Base-by-base conservation (phyloP, 2,113 vertebrate genomes). In the Scatophagus argus region DNA sequence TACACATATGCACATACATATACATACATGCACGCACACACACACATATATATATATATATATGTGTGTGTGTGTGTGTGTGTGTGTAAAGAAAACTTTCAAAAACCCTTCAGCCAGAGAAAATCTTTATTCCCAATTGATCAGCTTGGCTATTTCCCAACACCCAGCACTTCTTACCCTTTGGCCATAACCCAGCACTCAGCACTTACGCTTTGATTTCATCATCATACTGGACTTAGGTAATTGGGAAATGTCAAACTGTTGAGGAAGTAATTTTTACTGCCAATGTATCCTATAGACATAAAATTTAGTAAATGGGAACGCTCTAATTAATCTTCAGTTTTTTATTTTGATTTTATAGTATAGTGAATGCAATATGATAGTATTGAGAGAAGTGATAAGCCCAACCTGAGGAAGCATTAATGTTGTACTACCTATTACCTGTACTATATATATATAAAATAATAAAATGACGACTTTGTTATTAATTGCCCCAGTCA, bases 191-290 rank as follows among this genome's bases (percentile, higher is more conserved):
- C 27, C 43, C 56, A 67, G 59, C 44, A 39, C 16, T 43, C 43
- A 49, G 36, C 49, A 72, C 66, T 81, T 89, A 82, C 92, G 83
- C 82, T 91, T 85, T 68, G 78, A 90, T 94, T 94, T 92, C 89
- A 93, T 94, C 93, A 93, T 87, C 63, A 69, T 44, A 25, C 41
- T 70, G 63, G 68, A 89, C 38, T 80, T 86, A 38, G 31, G 65
- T 79, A 69, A 85, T 74, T 73, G 67, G 72, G 51, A 61, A 82
- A 66, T 78, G 38, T 81, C 36, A 62, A 74, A 68, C 65, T 82
- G 78, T 78, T 80, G 61, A 87, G 70, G 39, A 85, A 77, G 83
- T 77, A 13, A 63, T 65, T 74, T 66, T 75, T 62, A 64, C 46
- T 44, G 52, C 78, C 5, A 11, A 84, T 73, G 27, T 39, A 59